These are phyloP conservation scores for Allophyes oxyacanthae DNA, from an alignment of 2,888 invertebrate species.

Conservation along the genomic window DNA sequence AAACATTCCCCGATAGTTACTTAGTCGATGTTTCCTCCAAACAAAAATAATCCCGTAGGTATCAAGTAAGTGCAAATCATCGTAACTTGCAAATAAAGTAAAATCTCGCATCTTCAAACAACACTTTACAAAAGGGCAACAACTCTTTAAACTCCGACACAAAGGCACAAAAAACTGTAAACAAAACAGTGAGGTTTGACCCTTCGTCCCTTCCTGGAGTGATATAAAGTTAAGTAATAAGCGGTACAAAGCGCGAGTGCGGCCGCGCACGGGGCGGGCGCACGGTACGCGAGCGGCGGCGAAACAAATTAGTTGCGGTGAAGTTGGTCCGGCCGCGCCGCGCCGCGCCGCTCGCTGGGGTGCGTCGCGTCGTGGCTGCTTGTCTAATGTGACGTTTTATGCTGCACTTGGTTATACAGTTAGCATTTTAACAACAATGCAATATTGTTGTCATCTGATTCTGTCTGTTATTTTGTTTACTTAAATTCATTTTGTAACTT, in stretches of 20 bases:
- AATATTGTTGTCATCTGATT: too few species aligned
- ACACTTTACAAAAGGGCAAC: conserved; percentile 6
- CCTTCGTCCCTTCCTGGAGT: conserved; percentile 25
- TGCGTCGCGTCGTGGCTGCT: background rate
- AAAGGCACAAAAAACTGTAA: conserved; percentile 31
- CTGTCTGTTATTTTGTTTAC: background rate
- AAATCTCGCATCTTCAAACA: conserved; percentile 14
- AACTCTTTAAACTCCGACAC: conserved; percentile 8
- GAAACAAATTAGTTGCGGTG: conserved; percentile 54
- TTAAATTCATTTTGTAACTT: background rate
- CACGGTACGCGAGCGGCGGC: conserved; percentile 33
- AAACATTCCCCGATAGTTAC: too few species aligned
- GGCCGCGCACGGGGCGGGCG: conserved; percentile 8
- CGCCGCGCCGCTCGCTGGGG: conserved; percentile 1
- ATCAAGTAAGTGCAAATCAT: background rate
- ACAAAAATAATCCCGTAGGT: too few species aligned
- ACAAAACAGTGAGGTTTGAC: conserved; percentile 31
- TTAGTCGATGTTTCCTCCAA: too few species aligned
- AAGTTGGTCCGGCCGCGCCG: conserved; percentile 19
- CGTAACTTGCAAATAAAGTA: conserved; percentile 9
- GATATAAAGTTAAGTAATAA: conserved; percentile 54
- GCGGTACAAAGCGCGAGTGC: conserved; percentile 35
- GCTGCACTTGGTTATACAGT: conserved; percentile 3
- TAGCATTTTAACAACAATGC: conserved; percentile 1
- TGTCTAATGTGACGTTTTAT: conserved; percentile 10